Evolutionary conservation across 2,113 vertebrate species (phyloP), one percentile per base, ranked within the genome.

Genomic region (Zosterops borbonicus): DNA sequence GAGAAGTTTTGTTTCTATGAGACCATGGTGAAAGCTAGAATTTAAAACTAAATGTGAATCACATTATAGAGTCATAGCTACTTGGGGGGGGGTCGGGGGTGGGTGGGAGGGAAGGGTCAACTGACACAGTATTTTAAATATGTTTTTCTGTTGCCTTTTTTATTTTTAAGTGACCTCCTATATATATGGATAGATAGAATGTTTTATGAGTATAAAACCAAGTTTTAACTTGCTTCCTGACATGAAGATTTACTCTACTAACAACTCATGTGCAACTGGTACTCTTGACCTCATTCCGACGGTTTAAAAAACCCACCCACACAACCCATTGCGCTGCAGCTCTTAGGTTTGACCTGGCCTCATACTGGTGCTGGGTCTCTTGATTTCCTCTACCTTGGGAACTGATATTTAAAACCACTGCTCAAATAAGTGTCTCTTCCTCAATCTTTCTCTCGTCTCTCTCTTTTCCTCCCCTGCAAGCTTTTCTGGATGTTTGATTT

Each of bases 151-250:
- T 96, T 98, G 97, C 97, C 97, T 90, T 98, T 97, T 97, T 97
- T 96, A 93, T 94, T 97, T 95, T 96, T 97, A 96, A 98, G 96
- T 97, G 97, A 97, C 97, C 97, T 98, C 97, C 95, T 92, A 95
- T 97, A 97, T 97, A 97, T 96, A 95, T 95, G 77, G 91, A 93
- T 96, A 97, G 95, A 83, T 96, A 97, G 79, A 96, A 95, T 97
- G 94, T 97, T 95, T 97, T 96, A 97, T 94, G 94, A 95, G 87
- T 83, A 42, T 95, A 92, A 96, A 97, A 92, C 83, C 89, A 94
- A 97, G 93, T 97, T 94, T 96, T 96, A 95, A 96, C 86, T 95
- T 96, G 87, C 95, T 97, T 95, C 85, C 94, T 95, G 94, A 96
- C 90, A 71, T 97, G 96, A 96, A 97, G 95, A 97, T 94, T 97